Conservation (phyloP, 2,113 vertebrate species). For the Sclerurus mexicanus region DNA sequence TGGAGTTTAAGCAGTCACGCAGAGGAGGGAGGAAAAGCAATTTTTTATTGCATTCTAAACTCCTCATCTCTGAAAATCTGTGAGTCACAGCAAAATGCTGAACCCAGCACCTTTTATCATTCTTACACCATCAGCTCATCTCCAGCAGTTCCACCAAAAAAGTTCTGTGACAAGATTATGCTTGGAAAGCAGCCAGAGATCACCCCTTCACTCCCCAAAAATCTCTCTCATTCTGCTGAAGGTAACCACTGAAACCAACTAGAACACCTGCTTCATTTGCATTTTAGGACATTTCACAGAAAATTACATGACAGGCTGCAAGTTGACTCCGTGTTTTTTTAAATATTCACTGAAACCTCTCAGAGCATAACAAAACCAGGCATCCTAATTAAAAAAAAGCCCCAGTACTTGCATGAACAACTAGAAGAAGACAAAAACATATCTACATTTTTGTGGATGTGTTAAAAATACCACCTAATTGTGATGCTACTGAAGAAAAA, state of each 20-base stretch:
- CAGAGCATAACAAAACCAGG: not conserved
- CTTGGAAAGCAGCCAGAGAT: not conserved
- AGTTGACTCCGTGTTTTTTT: not conserved
- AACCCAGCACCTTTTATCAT: not conserved
- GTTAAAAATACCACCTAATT: not conserved
- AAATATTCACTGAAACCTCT: not conserved
- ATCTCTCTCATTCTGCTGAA: not conserved
- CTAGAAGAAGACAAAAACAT: not conserved
- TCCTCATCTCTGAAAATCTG: not conserved
- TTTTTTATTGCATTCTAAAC: not conserved
- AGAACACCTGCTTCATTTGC: not conserved
- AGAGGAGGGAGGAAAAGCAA: not conserved
- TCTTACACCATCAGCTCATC: not conserved
- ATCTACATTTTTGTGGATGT: not conserved
- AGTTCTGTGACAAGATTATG: not conserved
- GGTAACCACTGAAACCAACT: not conserved
- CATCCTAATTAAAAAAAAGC: not conserved
- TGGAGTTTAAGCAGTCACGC: not conserved
- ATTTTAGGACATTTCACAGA: not conserved
- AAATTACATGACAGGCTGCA: not conserved
- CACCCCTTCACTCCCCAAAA: not conserved
- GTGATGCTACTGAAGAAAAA: not conserved
- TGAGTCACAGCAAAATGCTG: constrained; percentile 7
- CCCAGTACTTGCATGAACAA: not conserved
- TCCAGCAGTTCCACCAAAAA: not conserved